Base-by-base conservation (phyloP, 2,113 vertebrate species). In the Pithys albifrons region DNA sequence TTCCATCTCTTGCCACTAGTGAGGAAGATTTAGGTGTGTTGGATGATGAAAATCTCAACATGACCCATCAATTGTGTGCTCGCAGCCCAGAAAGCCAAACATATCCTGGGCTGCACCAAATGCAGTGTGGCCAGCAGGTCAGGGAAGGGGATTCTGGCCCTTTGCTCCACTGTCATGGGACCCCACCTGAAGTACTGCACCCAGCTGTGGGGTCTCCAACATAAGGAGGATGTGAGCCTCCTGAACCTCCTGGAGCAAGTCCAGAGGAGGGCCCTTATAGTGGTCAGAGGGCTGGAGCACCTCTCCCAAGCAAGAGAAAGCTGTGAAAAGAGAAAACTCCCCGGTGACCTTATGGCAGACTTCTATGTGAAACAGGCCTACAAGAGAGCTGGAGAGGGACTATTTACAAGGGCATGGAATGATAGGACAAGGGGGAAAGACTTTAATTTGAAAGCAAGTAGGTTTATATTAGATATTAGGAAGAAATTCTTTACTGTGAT, bases 171-270 rank as follows among this genome's bases (percentile, higher is more conserved):
- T 61, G 23, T n/a, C 15, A 35, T 39, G 70, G 46, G 43, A 48
- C 10, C 15, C 23, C 29, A 31, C n/a, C 24, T 57, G 41, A 58
- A 64, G 27, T 23, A 19, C 27, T 66, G 59, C 45, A 59, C 33
- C 52, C 46, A 29, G 13, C 37, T 43, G 35, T 46, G 48, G 55
- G 48, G 28, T n/a, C 51, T 43, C 54, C 29, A 61, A 39, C 13
- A 10, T 17, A 9, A 61, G 46, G 33, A 52, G 51, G 51, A 33
- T 10, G 2, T 65, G 59, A 45, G 43, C 23, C 57, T 35, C 35
- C 35, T 37, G 23, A 9, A 37, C 4, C 33, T 46, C 10, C 52
- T 82, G 13, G 19, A 16, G 3, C 0, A 0, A 82, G 28, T 29
- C 37, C 39, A n/a, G 46, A n/a, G 37, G 33, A 28, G 33, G 45